Evolutionary conservation across 1,140 invertebrate species (phyloP), one percentile per base, ranked within the genome.

Genomic region (Psilanteris sp.): DNA sequence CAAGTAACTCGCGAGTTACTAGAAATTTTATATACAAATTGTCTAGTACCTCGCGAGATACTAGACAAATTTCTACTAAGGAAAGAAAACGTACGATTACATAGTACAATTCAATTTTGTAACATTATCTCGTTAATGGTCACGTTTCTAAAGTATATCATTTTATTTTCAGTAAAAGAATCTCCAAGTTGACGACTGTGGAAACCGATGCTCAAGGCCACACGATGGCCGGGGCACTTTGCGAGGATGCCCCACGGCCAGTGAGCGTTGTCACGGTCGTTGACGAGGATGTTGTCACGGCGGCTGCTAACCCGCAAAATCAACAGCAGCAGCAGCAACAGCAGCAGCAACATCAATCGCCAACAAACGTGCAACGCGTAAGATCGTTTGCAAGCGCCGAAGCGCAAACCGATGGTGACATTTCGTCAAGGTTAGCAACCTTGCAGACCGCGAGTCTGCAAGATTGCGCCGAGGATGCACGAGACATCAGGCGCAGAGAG

Each of bases 171-270:
- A 46, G 37, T 18, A 37, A 37, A 34, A 72, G 48, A 46, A 2
- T 1, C 7, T 57, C 36, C 31, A 46, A 18, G 43, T 39, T 27
- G 62, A 59, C 71, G 77, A 64, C 64, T 44, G 62, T 77, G 79
- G 76, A 81, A 78, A 80, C 77, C 74, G 61, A 87, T 87, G 86
- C 80, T 78, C 81, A 86, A 77, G 81, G 68, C 41, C 77, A 79
- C 79, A 84, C 62, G 46, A 87, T 87, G 87, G 86, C 86, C 76
- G 86, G 86, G 82, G 84, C 83, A 68, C 80, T 84, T 73, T 83
- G 83, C 61, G 85, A 85, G 81, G 85, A 84, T 78, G 86, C 82
- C 80, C 86, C 85, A 59, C 82, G 85, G 81, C 84, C 87, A 14
- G 83, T 87, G 59, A 88, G 85, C 72, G 83, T 88, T 29, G 83